phyloP scores from a whole-genome alignment of 1,140 invertebrate genomes.

The Drosophila tsacasi region DNA sequence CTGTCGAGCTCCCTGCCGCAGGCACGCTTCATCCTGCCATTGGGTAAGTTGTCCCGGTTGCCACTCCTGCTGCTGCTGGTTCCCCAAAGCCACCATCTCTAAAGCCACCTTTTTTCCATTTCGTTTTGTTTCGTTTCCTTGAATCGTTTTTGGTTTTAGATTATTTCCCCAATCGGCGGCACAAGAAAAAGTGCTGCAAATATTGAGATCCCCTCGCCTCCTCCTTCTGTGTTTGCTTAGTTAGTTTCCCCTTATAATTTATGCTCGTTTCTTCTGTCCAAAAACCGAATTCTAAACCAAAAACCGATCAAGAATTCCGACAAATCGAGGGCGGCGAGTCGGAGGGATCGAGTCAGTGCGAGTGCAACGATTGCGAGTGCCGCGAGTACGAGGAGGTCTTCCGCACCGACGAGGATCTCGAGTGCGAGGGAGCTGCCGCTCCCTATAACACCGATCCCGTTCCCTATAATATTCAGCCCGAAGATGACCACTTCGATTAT shows the following conservation, averaged over 20 bases:
- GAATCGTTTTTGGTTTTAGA: conserved; percentile 71
- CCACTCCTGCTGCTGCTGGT: conserved; percentile 8
- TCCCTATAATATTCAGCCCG: not conserved
- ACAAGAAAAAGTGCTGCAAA: conserved; percentile 81
- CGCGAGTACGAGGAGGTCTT: conserved; percentile 71
- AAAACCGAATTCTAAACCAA: conserved; percentile 24
- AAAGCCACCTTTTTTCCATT: conserved; percentile 10
- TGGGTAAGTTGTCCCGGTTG: conserved; percentile 74
- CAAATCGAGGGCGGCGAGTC: conserved; percentile 82
- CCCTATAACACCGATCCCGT: not conserved
- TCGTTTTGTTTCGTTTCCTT: conserved; percentile 28
- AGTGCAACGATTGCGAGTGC: conserved; percentile 66
- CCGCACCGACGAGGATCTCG: conserved; percentile 68
- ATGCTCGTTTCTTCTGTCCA: conserved; percentile 38
- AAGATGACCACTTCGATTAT: conserved; percentile 55
- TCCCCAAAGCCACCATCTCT: conserved; percentile 12
- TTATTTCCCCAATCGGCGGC: conserved; percentile 84
- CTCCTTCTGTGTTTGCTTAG: conserved; percentile 31
- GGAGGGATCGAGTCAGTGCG: conserved; percentile 50
- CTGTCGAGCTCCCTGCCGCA: conserved; percentile 50
- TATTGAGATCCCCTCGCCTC: conserved; percentile 55
- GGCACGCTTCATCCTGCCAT: conserved; percentile 79
- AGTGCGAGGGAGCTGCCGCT: conserved; percentile 57
- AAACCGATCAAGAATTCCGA: conserved; percentile 68
- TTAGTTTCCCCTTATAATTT: conserved; percentile 57